A percentile compares a stretch with the other conserved stretches of the same genome.
These are phyloP conservation scores for Sciaenops ocellatus DNA, from an alignment of 2,797 vertebrate genomes.

Conservation along the genomic window DNA sequence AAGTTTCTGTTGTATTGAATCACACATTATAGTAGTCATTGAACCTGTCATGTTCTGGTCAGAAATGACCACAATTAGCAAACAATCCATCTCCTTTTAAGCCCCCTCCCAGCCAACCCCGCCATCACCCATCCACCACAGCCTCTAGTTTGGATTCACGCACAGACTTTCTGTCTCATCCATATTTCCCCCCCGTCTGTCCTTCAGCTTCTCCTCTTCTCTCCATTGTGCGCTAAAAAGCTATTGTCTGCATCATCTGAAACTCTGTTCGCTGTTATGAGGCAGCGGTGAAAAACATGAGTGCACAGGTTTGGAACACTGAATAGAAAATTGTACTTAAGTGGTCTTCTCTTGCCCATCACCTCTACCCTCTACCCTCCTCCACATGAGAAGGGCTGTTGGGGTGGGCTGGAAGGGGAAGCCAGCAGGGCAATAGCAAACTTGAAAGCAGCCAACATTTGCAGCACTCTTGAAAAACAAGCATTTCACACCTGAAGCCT, in stretches of 20 bases:
- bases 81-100: conserved; percentile 92
- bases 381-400: conserved; percentile 90
- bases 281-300: conserved; percentile 87
- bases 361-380: conserved; percentile 86
- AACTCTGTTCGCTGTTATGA: conserved; percentile 90
- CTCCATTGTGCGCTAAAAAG: conserved; percentile 93
- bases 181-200: conserved; percentile 85
- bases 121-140: conserved; percentile 59
- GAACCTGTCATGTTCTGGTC: conserved; percentile 91
- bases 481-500: conserved; percentile 99
- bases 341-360: conserved; percentile 94
- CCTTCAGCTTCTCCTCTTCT: conserved; percentile 90
- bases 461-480: conserved; percentile 99
- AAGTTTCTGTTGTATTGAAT: conserved; percentile 75
- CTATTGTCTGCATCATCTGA: conserved; percentile 94
- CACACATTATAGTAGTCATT: conserved; percentile 90
- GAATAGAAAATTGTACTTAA: conserved; percentile 99
- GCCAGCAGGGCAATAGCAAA: conserved; percentile 86
- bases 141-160: conserved; percentile 71
- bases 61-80: conserved; percentile 97
- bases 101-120: conserved; percentile 72
- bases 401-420: conserved; percentile 85
- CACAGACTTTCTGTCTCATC: conserved; percentile 78
- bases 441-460: conserved; percentile 98
- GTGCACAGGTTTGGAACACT: conserved; percentile 93